Base-by-base conservation (phyloP, 2,113 vertebrate species). In the Melierax canorus region DNA sequence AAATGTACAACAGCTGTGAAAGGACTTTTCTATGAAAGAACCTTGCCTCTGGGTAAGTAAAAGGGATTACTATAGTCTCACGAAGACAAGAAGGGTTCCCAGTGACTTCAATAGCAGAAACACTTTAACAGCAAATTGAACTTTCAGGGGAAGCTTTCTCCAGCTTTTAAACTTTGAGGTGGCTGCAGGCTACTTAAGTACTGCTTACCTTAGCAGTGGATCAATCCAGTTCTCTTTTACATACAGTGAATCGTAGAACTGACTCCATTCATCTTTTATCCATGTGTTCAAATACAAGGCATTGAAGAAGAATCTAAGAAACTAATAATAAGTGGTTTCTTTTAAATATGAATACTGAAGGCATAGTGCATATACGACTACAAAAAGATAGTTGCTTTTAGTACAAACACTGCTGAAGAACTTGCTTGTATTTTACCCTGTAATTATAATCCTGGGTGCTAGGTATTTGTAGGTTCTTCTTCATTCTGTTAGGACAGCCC, bases 261-360 rank as follows among this genome's bases (percentile, higher is more conserved):
- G 97, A 97, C 98, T 99, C 99, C 99, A 99, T 95, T 99, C 98
- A 3, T 98, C 98, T 97, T 98, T 98, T 96, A 99, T 98, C 99
- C 99, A 99, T 0, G 98, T 99, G 83, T 95, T 98, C 80, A 99
- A 98, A 96, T 99, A 96, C 59, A 96, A 60, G 48, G 90, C 88
- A 97, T 98, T 98, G 97, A 99, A 99, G 97, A 99, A 98, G 97
- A 99, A 99, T 64, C 97, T 96, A 76, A 99, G 98, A 97, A 99
- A 99, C 99, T 99, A 91, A 73, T 17, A 82, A 96, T 18, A 95
- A 59, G 36, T 13, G 5, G 11, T 46, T 68, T 38, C 2, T 46
- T 81, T 92, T 63, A 90, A 91, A 77, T 32, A 59, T 23, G 45
- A 36, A 68, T 51, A 34, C n/a, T 89, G 45, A 66, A 91, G 10